These are phyloP conservation scores for Hypanus sabinus DNA, from an alignment of 2,113 vertebrate genomes.

Conservation along the genomic window DNA sequence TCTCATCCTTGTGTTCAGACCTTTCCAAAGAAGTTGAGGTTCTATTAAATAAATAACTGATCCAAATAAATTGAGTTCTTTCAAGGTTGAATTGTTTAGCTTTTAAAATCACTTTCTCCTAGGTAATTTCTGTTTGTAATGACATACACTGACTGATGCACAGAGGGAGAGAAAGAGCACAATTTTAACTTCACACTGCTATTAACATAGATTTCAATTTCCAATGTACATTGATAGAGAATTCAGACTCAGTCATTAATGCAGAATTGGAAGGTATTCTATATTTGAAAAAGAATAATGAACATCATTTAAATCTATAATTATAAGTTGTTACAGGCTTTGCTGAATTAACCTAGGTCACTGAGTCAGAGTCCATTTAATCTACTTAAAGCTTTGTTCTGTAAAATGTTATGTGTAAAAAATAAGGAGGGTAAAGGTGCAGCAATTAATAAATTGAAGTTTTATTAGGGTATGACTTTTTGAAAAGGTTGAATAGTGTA, in stretches of 20 bases:
- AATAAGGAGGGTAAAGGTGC: background rate
- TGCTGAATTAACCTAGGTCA: background rate
- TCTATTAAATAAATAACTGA: conserved; percentile 15
- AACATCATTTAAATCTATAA: background rate
- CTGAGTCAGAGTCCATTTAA: background rate
- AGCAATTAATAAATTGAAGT: background rate
- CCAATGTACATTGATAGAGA: background rate
- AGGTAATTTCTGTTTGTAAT: background rate
- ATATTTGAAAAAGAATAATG: background rate
- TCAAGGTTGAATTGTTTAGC: background rate
- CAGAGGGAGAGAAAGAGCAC: background rate
- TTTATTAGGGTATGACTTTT: background rate
- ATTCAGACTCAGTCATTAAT: background rate
- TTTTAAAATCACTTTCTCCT: background rate
- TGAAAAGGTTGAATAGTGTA: background rate
- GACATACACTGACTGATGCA: background rate
- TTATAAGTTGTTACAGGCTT: background rate
- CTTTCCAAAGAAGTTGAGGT: background rate
- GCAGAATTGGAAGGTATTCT: background rate
- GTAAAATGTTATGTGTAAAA: background rate
- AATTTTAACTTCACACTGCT: background rate
- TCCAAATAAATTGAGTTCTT: background rate
- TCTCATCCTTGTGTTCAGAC: too few species aligned
- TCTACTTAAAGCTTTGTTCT: background rate
- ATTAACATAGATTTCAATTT: background rate